Evolutionary conservation across 2,113 vertebrate genomes (phyloP).

Genomic region (Grallaria varia): DNA sequence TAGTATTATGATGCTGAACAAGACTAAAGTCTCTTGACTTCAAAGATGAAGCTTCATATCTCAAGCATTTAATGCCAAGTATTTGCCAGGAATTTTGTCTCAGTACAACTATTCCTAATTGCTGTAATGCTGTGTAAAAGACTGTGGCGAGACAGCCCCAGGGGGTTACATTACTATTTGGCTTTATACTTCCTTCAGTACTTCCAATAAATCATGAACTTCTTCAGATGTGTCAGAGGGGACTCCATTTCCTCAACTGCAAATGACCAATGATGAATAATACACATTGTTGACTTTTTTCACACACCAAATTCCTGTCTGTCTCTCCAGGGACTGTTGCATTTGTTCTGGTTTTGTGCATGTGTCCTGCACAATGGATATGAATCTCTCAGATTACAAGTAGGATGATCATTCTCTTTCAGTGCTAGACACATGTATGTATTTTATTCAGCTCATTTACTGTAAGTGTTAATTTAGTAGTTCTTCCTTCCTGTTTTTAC

Average conservation of each 20-base stretch:
- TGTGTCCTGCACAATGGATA: not conserved
- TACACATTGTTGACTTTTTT: not conserved
- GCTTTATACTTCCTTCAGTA: constrained; percentile 67
- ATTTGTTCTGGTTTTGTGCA: not conserved
- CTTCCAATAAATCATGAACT: constrained; percentile 67
- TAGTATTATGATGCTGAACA: constrained; percentile 13
- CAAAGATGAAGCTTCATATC: constrained; percentile 64
- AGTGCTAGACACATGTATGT: not conserved
- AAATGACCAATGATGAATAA: constrained; percentile 71
- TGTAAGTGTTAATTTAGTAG: not conserved
- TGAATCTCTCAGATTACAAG: not conserved
- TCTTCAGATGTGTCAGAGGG: constrained; percentile 63
- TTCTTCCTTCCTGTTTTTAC: not conserved
- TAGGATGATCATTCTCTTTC: not conserved
- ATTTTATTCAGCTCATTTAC: not conserved
- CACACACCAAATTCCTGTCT: not conserved
- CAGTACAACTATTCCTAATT: constrained; percentile 63
- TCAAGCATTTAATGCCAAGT: constrained; percentile 53
- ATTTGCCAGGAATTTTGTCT: constrained; percentile 72
- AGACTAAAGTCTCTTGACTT: constrained; percentile 40
- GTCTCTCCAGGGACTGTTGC: not conserved
- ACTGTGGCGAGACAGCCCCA: constrained; percentile 2
- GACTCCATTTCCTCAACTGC: constrained; percentile 49
- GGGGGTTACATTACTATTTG: constrained; percentile 67
- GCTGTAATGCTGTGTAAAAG: constrained; percentile 63